Evolutionary conservation across 2,888 invertebrate genomes (phyloP).

Genomic region (Lithophane semibrunnea): DNA sequence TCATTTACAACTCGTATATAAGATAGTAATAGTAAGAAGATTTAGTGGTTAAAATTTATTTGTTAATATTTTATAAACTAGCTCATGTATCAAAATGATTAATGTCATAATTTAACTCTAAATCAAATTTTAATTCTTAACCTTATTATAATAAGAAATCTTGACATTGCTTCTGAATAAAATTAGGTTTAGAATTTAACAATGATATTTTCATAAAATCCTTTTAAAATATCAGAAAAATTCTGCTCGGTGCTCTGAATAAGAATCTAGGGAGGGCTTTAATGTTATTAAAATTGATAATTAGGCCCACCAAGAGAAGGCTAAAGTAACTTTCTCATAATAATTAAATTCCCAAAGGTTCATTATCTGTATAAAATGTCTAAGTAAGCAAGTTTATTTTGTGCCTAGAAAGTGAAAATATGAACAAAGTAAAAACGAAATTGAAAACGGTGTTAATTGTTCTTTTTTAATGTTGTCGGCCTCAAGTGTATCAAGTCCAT

Average conservation of each 20-base stretch:
- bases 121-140: conserved; percentile 1
- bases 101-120: conserved; percentile 3
- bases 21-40: not conserved
- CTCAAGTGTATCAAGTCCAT: conserved; percentile 46
- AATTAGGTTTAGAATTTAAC: conserved; percentile 14
- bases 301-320: conserved; percentile 28
- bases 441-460: conserved; percentile 50
- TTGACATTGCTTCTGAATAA: conserved; percentile 8
- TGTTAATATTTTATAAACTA: not conserved
- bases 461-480: conserved; percentile 41
- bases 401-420: conserved; percentile 37
- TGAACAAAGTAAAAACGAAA: conserved; percentile 40
- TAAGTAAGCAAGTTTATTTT: conserved; percentile 45
- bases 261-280: conserved; percentile 19
- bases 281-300: conserved; percentile 54
- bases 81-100: conserved; percentile 14
- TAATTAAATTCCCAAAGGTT: conserved; percentile 53
- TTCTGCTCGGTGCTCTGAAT: conserved; percentile 1
- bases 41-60: not conserved
- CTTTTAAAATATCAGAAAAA: conserved; percentile 21
- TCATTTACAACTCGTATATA: not conserved
- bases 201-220: conserved; percentile 19
- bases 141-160: not conserved
- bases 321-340: conserved; percentile 46
- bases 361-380: conserved; percentile 35